phyloP scores from a whole-genome alignment of 1,140 invertebrate genomes.

The Eulimnadia texana region DNA sequence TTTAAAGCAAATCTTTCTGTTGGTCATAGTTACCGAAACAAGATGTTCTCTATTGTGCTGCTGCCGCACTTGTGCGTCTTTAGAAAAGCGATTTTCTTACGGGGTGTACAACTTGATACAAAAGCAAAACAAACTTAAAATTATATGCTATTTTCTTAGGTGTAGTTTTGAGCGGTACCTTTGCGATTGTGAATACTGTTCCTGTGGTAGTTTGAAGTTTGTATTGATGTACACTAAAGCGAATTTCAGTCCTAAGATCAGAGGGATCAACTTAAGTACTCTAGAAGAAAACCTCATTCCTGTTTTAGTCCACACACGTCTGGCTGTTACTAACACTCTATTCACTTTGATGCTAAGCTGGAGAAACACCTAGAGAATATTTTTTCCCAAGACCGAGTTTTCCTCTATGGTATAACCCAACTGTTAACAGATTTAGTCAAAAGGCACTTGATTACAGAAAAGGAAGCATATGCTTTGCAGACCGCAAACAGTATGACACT shows the following conservation, averaged over 20 bases:
- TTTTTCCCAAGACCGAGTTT: no score
- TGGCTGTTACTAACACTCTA: no score
- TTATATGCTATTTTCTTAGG: background rate
- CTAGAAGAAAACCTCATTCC: background rate
- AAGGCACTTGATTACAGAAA: no score
- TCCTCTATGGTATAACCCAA: no score
- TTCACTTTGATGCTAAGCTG: no score
- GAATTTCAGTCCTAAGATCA: background rate
- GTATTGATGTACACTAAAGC: background rate
- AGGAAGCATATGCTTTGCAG: no score
- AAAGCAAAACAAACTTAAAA: background rate
- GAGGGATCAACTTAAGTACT: background rate
- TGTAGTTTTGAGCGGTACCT: background rate
- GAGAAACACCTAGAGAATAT: no score
- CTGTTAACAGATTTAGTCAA: no score
- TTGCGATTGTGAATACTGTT: no score
- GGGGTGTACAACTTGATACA: background rate
- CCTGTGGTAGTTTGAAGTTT: no score
- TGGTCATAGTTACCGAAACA: conserved; percentile 23
- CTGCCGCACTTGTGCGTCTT: conserved; percentile 35
- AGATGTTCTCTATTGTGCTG: conserved; percentile 32
- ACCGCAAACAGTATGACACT: no score
- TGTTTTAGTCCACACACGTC: no score
- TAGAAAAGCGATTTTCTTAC: conserved; percentile 24
- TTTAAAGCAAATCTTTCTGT: background rate